Conservation (phyloP, 1,140 invertebrate species). For the Linepithema humile region DNA sequence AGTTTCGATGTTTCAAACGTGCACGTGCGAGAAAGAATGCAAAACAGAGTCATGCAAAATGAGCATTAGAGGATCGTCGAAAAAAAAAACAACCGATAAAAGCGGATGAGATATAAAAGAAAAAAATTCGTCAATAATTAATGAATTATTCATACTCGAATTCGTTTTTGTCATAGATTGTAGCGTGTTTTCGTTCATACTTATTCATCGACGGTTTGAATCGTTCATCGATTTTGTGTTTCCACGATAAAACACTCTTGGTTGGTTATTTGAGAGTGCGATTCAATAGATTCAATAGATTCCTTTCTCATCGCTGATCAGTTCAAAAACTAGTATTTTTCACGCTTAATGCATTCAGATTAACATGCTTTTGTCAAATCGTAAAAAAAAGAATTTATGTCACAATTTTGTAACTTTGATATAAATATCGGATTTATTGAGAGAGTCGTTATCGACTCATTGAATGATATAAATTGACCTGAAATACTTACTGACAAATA, state of each 20-base stretch:
- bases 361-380: neutral
- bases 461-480: neutral
- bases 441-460: neutral
- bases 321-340: conserved; percentile 34
- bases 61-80: conserved; percentile 5
- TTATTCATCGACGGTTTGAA: conserved; percentile 37
- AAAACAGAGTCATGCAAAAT: neutral
- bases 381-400: neutral
- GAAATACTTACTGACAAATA: neutral
- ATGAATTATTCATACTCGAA: conserved; percentile 45
- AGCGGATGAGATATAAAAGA: conserved; percentile 28
- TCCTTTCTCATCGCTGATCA: conserved; percentile 20
- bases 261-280: conserved; percentile 18
- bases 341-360: conserved; percentile 14
- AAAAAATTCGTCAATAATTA: conserved; percentile 43
- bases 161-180: conserved; percentile 51
- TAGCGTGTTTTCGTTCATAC: conserved; percentile 46
- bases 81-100: conserved; percentile 29
- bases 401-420: conserved; percentile 6
- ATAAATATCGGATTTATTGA: neutral
- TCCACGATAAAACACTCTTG: conserved; percentile 36
- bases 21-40: neutral
- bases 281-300: conserved; percentile 46
- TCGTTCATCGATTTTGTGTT: conserved; percentile 37
- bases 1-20: no score